phyloP scores from a whole-genome alignment of 1,140 invertebrate genomes.

The Lucilia cuprina region DNA sequence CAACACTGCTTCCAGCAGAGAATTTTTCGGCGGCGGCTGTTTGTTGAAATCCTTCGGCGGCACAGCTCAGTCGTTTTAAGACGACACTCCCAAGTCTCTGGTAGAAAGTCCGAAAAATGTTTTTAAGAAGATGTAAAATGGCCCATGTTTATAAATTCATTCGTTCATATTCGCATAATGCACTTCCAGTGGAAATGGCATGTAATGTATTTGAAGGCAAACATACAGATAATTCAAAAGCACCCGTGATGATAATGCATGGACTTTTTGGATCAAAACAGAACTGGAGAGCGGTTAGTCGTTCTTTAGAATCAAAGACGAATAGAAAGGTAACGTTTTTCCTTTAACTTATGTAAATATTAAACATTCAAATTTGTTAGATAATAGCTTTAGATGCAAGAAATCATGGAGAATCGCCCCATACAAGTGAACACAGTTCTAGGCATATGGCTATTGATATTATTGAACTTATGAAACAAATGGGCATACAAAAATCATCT shows the following conservation, averaged over 20 bases:
- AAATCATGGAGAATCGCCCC: conserved; percentile 92
- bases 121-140: too few relatives aligned
- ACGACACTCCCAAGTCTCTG: too few relatives aligned
- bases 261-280: conserved; percentile 85
- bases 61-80: too few relatives aligned
- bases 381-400: conserved; percentile 84
- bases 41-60: too few relatives aligned
- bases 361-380: conserved; percentile 36
- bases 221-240: conserved; percentile 43
- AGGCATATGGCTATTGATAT: conserved; percentile 77
- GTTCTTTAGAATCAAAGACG: conserved; percentile 70
- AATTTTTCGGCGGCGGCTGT: too few relatives aligned
- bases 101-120: too few relatives aligned
- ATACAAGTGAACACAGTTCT: conserved; percentile 76
- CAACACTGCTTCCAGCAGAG: too few relatives aligned
- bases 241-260: conserved; percentile 83
- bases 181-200: conserved; percentile 65
- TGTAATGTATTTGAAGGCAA: conserved; percentile 67
- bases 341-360: too few relatives aligned
- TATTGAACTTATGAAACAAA: conserved; percentile 63
- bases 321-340: conserved; percentile 65
- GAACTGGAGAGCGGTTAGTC: conserved; percentile 85
- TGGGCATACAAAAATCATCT: conserved; percentile 68
- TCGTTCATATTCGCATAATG: not conserved
- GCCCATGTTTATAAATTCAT: not conserved